Conservation (phyloP, 1,140 invertebrate genomes). For the Leptinotarsa undecemlineata region DNA sequence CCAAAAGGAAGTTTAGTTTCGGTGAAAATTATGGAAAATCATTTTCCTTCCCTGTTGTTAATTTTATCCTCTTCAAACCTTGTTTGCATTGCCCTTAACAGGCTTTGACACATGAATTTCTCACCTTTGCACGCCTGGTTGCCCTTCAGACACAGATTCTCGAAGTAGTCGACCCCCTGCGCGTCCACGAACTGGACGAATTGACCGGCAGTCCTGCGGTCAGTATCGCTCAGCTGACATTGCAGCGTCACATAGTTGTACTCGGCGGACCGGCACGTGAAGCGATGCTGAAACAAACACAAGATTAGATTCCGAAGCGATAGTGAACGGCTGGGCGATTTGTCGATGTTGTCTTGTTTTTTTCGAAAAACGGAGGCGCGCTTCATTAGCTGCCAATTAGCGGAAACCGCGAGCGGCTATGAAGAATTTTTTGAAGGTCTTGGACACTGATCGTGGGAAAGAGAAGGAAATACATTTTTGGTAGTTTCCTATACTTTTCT, state of each 20-base stretch:
- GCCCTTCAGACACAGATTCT: conserved; percentile 90
- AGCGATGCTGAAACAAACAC: conserved; percentile 69
- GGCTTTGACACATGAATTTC: background rate
- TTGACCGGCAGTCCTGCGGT: conserved; percentile 81
- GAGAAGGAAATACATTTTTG: no score
- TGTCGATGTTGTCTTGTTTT: conserved; percentile 3
- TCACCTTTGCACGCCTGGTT: conserved; percentile 71
- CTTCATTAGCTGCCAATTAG: conserved; percentile 16
- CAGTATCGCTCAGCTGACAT: conserved; percentile 86
- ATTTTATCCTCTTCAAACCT: no score
- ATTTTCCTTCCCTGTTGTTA: no score
- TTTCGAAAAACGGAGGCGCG: background rate
- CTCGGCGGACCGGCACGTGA: conserved; percentile 88
- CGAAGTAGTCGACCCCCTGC: conserved; percentile 91
- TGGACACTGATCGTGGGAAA: no score
- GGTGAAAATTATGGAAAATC: no score
- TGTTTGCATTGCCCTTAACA: no score
- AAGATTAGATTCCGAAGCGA: conserved; percentile 16
- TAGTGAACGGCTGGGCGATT: background rate
- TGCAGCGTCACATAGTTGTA: conserved; percentile 92
- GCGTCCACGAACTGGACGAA: conserved; percentile 85
- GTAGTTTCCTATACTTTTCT: no score
- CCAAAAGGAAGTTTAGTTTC: no score
- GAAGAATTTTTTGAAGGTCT: background rate
- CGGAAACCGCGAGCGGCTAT: background rate